Percentiles rank a stretch among this genome's conserved stretches.
These are phyloP conservation scores for Drosophila pseudoananassae DNA, from an alignment of 1,140 invertebrate species.

Conservation along the genomic window DNA sequence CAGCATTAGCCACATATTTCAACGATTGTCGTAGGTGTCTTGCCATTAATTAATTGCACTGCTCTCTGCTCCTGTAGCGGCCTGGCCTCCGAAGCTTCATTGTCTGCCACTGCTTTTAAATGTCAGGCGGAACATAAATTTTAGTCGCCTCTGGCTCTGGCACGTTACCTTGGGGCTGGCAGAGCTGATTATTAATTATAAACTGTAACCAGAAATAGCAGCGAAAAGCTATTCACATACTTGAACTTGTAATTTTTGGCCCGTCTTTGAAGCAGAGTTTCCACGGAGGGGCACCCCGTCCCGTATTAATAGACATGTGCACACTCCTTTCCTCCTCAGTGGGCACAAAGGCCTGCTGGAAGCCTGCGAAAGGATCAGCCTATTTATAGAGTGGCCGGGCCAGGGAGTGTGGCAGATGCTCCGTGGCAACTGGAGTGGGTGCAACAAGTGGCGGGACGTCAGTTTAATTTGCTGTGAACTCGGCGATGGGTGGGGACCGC, in stretches of 20 bases:
- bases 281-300: neutral
- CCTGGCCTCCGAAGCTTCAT: conserved; percentile 15
- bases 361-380: conserved; percentile 56
- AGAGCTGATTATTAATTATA: conserved; percentile 60
- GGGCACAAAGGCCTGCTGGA: conserved; percentile 38
- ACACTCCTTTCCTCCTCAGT: conserved; percentile 67
- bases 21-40: conserved; percentile 55
- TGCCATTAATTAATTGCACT: conserved; percentile 68
- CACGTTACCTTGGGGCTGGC: no score
- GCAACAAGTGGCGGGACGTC: conserved; percentile 71
- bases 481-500: conserved; percentile 35
- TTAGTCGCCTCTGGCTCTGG: conserved; percentile 43
- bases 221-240: neutral
- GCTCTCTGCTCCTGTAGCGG: conserved; percentile 18
- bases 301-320: conserved; percentile 28
- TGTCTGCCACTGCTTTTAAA: conserved; percentile 41
- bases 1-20: conserved; percentile 33
- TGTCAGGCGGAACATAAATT: conserved; percentile 75
- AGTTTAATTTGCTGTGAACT: conserved; percentile 64
- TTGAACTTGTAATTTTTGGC: conserved; percentile 26
- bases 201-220: conserved; percentile 41
- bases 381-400: conserved; percentile 60
- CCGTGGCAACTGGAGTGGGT: conserved; percentile 6
- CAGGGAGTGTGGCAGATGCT: conserved; percentile 1
- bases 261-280: conserved; percentile 41